A percentile compares a stretch with the other conserved stretches of the same genome.
phyloP scores from a whole-genome alignment of 2,888 invertebrate genomes.

The Sabatieria punctata region DNA sequence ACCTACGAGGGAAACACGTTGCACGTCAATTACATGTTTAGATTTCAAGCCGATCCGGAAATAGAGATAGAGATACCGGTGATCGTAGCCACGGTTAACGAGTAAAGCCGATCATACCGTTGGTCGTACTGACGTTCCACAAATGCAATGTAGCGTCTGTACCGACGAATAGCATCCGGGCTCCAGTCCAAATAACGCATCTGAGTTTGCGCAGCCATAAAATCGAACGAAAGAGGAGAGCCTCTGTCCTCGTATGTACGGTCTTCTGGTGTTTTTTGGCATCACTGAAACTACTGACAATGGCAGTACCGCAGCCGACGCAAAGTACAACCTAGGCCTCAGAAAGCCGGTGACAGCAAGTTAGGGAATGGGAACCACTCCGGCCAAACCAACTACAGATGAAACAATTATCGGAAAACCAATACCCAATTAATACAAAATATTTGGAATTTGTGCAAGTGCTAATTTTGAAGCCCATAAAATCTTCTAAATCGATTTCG shows the following conservation, averaged over 20 bases:
- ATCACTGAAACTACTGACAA: too few relatives aligned
- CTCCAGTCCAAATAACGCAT: conserved; percentile 17
- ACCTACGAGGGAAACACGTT: conserved; percentile 3
- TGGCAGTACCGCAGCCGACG: too few relatives aligned
- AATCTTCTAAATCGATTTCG: too few relatives aligned
- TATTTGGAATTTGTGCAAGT: too few relatives aligned
- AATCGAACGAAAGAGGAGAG: background rate
- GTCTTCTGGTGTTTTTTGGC: conserved; percentile 24
- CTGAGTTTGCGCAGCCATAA: background rate
- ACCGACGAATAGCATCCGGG: conserved; percentile 22
- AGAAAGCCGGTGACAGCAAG: too few relatives aligned
- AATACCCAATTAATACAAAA: too few relatives aligned
- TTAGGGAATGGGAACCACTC: too few relatives aligned
- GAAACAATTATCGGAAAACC: too few relatives aligned
- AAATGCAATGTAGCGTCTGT: conserved; percentile 20
- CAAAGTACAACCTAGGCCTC: too few relatives aligned
- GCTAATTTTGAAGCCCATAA: too few relatives aligned
- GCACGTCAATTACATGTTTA: conserved; percentile 5
- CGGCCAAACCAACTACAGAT: too few relatives aligned
- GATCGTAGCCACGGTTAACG: conserved; percentile 6
- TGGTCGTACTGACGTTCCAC: conserved; percentile 28
- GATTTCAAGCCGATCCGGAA: conserved; percentile 6
- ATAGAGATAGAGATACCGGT: conserved; percentile 10
- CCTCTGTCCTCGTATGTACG: conserved; percentile 11
- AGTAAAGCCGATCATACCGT: conserved; percentile 13